Evolutionary conservation across 2,888 invertebrate genomes (phyloP).

Genomic region (Phasia obesa): DNA sequence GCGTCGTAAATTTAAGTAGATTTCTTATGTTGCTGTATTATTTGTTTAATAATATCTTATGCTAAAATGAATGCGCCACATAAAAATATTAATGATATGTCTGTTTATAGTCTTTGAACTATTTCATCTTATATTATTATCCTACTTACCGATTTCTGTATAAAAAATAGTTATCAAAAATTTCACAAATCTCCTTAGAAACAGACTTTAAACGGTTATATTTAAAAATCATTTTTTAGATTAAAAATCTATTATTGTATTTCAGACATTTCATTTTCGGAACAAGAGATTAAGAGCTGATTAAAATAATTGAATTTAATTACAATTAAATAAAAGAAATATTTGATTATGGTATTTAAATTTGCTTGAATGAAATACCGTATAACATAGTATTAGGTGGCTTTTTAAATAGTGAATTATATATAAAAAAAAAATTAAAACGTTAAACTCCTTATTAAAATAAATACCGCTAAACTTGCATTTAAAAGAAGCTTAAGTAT

Average conservation of each 20-base stretch:
- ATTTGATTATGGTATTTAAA: not conserved
- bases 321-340: not conserved
- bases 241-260: too few relatives aligned
- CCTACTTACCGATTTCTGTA: too few relatives aligned
- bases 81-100: slow-evolving; percentile 22
- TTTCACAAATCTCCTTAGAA: not conserved
- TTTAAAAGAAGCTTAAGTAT: slow-evolving; percentile 66
- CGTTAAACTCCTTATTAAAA: slow-evolving; percentile 19
- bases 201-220: not conserved
- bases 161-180: too few relatives aligned
- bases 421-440: slow-evolving; percentile 1
- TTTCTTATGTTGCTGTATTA: slow-evolving; percentile 33
- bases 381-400: not conserved
- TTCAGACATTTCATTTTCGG: not conserved
- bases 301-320: not conserved
- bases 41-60: slow-evolving; percentile 17
- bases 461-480: slow-evolving; percentile 57
- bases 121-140: not conserved
- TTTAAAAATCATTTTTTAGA: not conserved
- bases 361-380: not conserved
- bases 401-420: not conserved
- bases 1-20: slow-evolving; percentile 78
- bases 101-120: slow-evolving; percentile 2
- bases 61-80: not conserved
- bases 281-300: not conserved